phyloP scores from a whole-genome alignment of 2,797 vertebrate species.

The Pteronotus mesoamericanus region DNA sequence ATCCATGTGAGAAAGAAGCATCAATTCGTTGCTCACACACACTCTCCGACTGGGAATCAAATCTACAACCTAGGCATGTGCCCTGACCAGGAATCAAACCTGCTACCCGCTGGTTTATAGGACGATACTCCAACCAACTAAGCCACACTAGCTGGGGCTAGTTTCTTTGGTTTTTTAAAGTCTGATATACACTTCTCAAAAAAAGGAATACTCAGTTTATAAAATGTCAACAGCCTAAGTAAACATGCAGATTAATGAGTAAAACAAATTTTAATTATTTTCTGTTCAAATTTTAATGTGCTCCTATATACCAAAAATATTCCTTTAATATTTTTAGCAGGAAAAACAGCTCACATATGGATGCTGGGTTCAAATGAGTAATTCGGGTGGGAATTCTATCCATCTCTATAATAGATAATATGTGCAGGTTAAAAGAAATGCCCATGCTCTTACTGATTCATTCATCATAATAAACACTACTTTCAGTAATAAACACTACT shows the following conservation, averaged over 20 bases:
- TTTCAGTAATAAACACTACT: background rate
- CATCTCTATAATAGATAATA: background rate
- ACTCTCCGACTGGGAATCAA: no score
- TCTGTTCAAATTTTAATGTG: slow-evolving; percentile 34
- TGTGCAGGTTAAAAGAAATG: background rate
- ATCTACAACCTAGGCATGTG: no score
- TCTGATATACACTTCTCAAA: background rate
- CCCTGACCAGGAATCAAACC: no score
- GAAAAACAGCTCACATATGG: slow-evolving; percentile 10
- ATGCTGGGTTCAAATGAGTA: background rate
- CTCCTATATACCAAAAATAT: background rate
- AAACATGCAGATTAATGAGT: background rate
- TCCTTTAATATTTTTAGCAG: background rate
- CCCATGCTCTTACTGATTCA: background rate
- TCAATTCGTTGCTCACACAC: no score
- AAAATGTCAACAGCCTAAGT: background rate
- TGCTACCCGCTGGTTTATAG: no score
- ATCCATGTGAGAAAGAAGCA: no score
- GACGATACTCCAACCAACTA: no score
- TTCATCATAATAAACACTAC: background rate
- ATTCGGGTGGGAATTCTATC: background rate
- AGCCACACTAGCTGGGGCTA: background rate
- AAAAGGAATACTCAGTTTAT: background rate
- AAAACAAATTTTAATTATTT: slow-evolving; percentile 16
- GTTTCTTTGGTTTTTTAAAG: background rate